Percentiles rank a stretch among this genome's conserved stretches.
phyloP scores from a whole-genome alignment of 1,140 invertebrate species.

The Lepidostoma basale region DNA sequence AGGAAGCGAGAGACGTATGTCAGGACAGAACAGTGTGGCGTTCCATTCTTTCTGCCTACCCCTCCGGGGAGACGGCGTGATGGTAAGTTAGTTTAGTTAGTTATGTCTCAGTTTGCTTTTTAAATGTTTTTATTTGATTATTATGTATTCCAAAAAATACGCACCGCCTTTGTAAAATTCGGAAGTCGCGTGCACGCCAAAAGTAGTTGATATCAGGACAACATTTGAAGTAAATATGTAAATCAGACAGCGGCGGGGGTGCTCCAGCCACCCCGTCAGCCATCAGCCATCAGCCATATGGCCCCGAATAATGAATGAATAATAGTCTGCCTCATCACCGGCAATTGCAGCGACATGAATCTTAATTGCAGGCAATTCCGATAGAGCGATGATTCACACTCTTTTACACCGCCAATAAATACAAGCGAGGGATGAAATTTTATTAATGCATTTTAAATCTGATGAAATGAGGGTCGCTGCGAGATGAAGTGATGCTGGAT shows the following conservation, averaged over 20 bases:
- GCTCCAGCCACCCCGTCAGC: constrained; percentile 5
- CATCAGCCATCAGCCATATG: constrained; percentile 32
- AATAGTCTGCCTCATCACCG: constrained; percentile 2
- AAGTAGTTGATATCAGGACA: constrained; percentile 39
- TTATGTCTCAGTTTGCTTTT: too few species aligned
- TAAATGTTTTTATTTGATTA: too few species aligned
- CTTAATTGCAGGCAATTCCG: constrained; percentile 42
- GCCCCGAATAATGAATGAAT: neutral
- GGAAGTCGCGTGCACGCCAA: constrained; percentile 36
- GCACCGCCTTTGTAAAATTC: neutral
- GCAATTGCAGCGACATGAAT: constrained; percentile 40
- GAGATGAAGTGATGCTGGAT: constrained; percentile 5
- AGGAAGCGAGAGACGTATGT: too few species aligned
- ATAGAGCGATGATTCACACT: constrained; percentile 44
- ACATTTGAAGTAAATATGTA: constrained; percentile 46
- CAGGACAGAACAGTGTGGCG: too few species aligned
- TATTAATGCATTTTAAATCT: constrained; percentile 34
- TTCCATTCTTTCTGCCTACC: too few species aligned
- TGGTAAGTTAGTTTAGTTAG: too few species aligned
- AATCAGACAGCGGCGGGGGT: constrained; percentile 34
- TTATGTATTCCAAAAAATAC: too few species aligned
- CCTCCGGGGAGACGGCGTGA: too few species aligned
- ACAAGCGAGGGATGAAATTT: constrained; percentile 21
- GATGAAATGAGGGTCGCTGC: neutral
- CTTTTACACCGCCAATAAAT: constrained; percentile 17